Percentiles rank a stretch among this genome's conserved stretches.
phyloP scores from a whole-genome alignment of 2,113 vertebrate genomes.

The Grammomys surdaster region DNA sequence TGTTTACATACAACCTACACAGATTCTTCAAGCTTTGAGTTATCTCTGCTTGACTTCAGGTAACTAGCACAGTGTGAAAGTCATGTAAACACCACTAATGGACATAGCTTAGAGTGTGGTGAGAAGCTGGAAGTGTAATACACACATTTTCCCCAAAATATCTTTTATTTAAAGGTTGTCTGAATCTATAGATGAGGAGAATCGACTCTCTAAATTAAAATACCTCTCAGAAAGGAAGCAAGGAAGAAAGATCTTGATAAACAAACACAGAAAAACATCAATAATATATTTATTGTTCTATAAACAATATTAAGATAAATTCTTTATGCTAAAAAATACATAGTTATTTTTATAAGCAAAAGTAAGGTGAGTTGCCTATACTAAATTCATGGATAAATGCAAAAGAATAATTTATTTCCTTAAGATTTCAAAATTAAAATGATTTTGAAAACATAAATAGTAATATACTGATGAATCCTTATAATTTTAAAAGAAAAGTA shows the following conservation, averaged over 20 bases:
- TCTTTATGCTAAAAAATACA: not conserved
- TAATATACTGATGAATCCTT: not conserved
- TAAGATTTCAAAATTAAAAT: slow-evolving; percentile 21
- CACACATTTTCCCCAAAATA: not conserved
- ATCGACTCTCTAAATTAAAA: not conserved
- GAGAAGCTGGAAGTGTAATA: not conserved
- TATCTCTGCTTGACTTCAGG: not conserved
- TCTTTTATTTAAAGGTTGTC: not conserved
- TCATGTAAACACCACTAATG: not conserved
- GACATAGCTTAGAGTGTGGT: not conserved
- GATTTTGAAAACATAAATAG: not conserved
- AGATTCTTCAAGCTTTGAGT: not conserved
- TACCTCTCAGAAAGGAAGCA: not conserved
- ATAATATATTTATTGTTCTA: not conserved
- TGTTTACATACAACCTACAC: not conserved
- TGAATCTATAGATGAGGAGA: not conserved
- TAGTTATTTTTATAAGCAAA: not conserved
- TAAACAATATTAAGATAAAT: not conserved
- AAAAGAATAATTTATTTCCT: not conserved
- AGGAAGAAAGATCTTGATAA: not conserved
- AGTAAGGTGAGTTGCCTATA: not conserved
- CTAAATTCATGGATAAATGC: not conserved
- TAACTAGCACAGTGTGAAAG: not conserved
- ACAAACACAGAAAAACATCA: not conserved
- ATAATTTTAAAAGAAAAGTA: not conserved